These are phyloP conservation scores for Sterrhoptilus dennistouni DNA, from an alignment of 2,113 vertebrate genomes.

Conservation along the genomic window DNA sequence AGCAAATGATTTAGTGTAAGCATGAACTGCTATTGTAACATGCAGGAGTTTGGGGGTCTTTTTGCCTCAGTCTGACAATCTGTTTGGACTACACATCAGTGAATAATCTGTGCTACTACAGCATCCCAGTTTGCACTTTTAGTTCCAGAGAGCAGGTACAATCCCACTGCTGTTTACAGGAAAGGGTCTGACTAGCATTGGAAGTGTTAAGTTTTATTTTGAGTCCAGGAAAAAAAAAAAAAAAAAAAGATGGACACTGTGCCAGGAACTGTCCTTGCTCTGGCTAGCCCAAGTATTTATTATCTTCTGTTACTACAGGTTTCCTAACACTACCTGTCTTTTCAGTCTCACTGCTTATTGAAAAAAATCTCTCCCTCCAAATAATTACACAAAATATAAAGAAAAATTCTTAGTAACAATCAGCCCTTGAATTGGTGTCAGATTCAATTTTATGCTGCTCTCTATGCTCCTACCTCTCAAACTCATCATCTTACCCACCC, in stretches of 20 bases:
- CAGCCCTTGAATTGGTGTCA: conserved; percentile 14
- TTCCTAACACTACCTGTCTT: conserved; percentile 24
- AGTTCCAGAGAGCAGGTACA: background rate
- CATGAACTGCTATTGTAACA: background rate
- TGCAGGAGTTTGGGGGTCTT: background rate
- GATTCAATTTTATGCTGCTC: conserved; percentile 1
- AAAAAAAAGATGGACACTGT: conserved; percentile 16
- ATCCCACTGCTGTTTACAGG: background rate
- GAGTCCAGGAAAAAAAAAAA: background rate
- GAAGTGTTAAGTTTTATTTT: conserved; percentile 46
- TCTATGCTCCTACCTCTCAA: conserved; percentile 1
- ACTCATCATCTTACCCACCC: background rate
- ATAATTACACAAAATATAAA: background rate
- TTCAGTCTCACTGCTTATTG: background rate
- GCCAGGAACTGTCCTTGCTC: conserved; percentile 30
- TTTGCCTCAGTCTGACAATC: background rate
- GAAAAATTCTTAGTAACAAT: background rate
- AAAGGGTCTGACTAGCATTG: background rate
- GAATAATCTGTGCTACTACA: background rate
- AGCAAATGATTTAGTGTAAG: background rate
- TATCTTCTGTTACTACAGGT: conserved; percentile 12
- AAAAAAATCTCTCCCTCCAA: background rate
- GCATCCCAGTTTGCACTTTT: background rate
- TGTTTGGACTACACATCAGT: background rate
- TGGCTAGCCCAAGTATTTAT: conserved; percentile 34